Base-by-base conservation (phyloP, 1,140 invertebrate genomes). In the Antheraea pernyi region DNA sequence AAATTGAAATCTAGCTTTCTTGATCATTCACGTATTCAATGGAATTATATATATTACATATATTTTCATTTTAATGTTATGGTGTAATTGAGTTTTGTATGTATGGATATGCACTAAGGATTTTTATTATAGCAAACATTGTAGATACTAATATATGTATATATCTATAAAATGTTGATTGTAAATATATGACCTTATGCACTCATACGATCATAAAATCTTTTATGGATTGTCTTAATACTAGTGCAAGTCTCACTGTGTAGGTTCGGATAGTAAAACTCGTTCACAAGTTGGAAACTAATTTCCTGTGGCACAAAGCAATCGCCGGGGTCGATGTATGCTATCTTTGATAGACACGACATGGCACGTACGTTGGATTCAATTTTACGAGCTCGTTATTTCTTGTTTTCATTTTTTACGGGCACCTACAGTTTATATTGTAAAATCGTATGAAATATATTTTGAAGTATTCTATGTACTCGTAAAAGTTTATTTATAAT, bases 261-360 rank as follows among this genome's bases (percentile, higher is more conserved):
- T n/a, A 53, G 22, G 22, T 53, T 6, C 13, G 46, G 11, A 53
- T 53, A 53, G 46, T 16, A 63, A 69, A 78, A 79, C 75, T 78
- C 82, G 70, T 70, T 84, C 71, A 72, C 81, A 80, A 88, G 79
- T 87, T 86, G 75, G 76, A 86, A 91, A 91, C 85, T 89, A 89
- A 91, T 91, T 88, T 91, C 88, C 86, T 86, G 87, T 65, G 81
- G 83, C 82, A 86, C 83, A 87, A 86, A 86, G 84, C 88, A 89
- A 91, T 91, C 86, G 81, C 48, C 76, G 70, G 69, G 71, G 74
- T 76, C 76, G 78, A 82, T 82, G 81, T 83, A 72, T 80, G 75
- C 76, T 72, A 76, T 80, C 80, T 82, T 72, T 77, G 81, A 84
- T 85, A 74, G 79, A 71, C 69, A 80, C 72, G 64, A 68, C 61